A percentile compares a stretch with the other conserved stretches of the same genome.
Evolutionary conservation across 2,797 vertebrate species (phyloP).

Genomic region (Sebastes hopkinsi): DNA sequence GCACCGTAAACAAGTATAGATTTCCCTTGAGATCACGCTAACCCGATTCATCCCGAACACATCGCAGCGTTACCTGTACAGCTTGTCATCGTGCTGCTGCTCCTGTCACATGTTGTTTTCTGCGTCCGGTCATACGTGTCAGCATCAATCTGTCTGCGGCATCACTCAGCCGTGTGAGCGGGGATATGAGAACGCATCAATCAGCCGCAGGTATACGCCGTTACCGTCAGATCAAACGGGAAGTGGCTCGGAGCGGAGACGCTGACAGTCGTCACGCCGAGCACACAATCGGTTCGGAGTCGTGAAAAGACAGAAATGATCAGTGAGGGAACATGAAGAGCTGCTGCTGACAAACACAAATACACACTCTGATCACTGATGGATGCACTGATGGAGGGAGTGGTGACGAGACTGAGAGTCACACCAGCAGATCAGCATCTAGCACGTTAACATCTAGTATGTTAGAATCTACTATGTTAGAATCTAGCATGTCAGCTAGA

Average conservation of each 20-base stretch:
- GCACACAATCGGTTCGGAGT: slow-evolving; percentile 4
- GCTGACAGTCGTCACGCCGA: slow-evolving; percentile 28
- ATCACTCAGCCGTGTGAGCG: slow-evolving; percentile 8
- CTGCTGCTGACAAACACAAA: slow-evolving; percentile 28
- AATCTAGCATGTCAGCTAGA: neutral
- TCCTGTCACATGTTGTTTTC: slow-evolving; percentile 59
- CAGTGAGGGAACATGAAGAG: slow-evolving; percentile 26
- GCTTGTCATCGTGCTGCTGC: neutral
- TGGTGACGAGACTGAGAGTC: neutral
- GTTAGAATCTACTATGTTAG: neutral
- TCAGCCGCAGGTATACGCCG: slow-evolving; percentile 34
- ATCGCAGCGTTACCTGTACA: neutral
- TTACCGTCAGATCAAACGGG: slow-evolving; percentile 40
- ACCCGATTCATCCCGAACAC: neutral
- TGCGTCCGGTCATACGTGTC: slow-evolving; percentile 46
- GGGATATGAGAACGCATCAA: slow-evolving; percentile 34
- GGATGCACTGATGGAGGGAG: neutral
- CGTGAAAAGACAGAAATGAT: slow-evolving; percentile 29
- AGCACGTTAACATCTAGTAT: neutral
- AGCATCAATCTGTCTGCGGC: slow-evolving; percentile 54
- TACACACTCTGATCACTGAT: neutral
- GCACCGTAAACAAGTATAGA: slow-evolving; percentile 1
- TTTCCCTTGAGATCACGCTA: slow-evolving; percentile 24
- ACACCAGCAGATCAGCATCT: neutral
- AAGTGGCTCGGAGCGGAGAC: slow-evolving; percentile 25